Evolutionary conservation across 1,140 invertebrate species (phyloP).

Genomic region (Trichomalopsis sarcophagae): DNA sequence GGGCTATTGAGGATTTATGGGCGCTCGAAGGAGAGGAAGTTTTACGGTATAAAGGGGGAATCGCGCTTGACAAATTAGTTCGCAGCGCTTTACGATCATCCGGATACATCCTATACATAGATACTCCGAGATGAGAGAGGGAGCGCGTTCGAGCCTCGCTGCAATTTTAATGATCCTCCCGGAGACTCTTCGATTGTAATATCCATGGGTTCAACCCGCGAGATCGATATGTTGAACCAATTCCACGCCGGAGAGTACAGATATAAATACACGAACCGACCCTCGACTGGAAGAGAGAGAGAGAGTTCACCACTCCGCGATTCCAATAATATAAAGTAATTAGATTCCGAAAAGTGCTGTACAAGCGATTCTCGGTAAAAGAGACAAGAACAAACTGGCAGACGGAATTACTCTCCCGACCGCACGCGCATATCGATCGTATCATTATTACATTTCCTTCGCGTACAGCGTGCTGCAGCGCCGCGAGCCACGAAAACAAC

Average conservation of each 20-base stretch:
- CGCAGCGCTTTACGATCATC: not conserved
- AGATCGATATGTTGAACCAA: no score
- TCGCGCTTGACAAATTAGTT: not conserved
- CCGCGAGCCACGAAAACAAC: not conserved
- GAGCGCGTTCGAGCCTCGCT: not conserved
- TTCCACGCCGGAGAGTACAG: no score
- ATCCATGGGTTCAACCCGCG: no score
- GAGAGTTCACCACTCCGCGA: not conserved
- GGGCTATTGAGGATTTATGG: constrained; percentile 31
- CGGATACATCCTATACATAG: not conserved
- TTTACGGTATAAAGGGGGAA: not conserved
- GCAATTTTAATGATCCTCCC: no score
- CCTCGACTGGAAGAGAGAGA: no score
- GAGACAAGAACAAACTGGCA: not conserved
- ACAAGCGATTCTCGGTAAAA: not conserved
- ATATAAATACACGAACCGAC: not conserved
- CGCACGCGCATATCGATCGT: not conserved
- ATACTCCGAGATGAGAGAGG: not conserved
- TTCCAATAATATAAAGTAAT: not conserved
- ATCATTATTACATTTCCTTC: constrained; percentile 10
- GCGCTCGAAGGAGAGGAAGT: not conserved
- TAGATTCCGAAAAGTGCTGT: not conserved
- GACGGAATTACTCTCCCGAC: not conserved
- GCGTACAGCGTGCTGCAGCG: not conserved
- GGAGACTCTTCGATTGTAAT: no score